phyloP scores from a whole-genome alignment of 1,140 invertebrate genomes.

The Hylaeus volcanicus region DNA sequence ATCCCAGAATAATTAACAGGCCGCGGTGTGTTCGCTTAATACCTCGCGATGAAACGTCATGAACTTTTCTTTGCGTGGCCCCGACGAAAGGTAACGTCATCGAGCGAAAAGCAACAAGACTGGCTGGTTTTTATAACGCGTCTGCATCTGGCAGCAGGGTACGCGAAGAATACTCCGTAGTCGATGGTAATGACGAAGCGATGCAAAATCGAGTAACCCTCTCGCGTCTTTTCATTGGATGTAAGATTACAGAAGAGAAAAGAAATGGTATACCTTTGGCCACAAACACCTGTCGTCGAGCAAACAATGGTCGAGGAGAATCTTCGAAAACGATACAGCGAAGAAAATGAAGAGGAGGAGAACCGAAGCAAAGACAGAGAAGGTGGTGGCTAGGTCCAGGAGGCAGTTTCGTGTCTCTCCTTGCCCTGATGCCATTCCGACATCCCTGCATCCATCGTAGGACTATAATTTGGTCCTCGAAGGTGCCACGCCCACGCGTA shows the following conservation, averaged over 20 bases:
- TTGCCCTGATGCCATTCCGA: conserved; percentile 38
- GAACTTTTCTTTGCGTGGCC: neutral
- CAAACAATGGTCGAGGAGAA: conserved; percentile 56
- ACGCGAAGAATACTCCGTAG: neutral
- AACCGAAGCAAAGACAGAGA: conserved; percentile 15
- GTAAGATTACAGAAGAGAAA: too few species aligned
- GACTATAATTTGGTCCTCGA: conserved; percentile 69
- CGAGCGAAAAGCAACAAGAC: conserved; percentile 24
- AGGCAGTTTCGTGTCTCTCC: conserved; percentile 17
- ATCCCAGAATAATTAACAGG: conserved; percentile 7
- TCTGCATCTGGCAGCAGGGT: neutral
- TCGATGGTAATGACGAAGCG: conserved; percentile 14
- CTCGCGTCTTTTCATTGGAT: neutral
- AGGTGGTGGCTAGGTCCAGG: conserved; percentile 29
- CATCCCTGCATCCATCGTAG: conserved; percentile 40
- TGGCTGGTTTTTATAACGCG: conserved; percentile 37
- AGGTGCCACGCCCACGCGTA: conserved; percentile 67
- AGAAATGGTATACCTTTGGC: conserved; percentile 41
- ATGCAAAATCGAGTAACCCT: conserved; percentile 5
- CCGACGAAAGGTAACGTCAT: conserved; percentile 28
- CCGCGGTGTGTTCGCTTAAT: neutral
- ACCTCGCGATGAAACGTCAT: conserved; percentile 15
- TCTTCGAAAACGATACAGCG: neutral
- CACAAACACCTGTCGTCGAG: conserved; percentile 72
- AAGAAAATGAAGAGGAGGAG: neutral